Conservation (phyloP, 1,140 invertebrate species). For the Gerris buenoi region DNA sequence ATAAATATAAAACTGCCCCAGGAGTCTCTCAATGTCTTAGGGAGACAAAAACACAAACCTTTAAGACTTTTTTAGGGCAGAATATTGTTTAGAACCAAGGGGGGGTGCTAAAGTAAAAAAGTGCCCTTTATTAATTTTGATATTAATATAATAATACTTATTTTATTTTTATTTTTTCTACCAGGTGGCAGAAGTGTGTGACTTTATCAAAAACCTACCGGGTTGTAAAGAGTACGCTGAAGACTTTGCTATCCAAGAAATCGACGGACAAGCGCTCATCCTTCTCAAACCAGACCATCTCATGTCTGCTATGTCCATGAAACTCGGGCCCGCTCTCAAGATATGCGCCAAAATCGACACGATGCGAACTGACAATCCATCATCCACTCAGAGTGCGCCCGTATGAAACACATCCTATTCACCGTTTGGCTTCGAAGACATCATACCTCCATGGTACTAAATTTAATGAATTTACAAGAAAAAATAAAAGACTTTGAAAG, state of each 20-base stretch:
- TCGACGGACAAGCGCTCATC: conserved; percentile 86
- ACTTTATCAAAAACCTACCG: conserved; percentile 32
- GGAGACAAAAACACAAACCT: no score
- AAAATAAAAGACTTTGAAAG: no score
- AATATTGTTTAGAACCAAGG: not conserved
- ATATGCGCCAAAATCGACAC: conserved; percentile 76
- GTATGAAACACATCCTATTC: no score
- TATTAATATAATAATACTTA: not conserved
- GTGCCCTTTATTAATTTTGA: no score
- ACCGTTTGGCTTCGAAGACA: no score
- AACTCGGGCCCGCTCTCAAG: conserved; percentile 85
- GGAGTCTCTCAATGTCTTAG: no score
- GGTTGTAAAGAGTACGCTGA: conserved; percentile 87
- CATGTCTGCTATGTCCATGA: conserved; percentile 87
- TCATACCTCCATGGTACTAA: no score
- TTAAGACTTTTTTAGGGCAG: not conserved
- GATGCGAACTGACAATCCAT: conserved; percentile 41
- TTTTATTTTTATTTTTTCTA: not conserved
- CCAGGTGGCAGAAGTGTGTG: conserved; percentile 25
- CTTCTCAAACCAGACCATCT: conserved; percentile 89
- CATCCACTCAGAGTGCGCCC: no score
- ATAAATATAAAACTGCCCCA: no score
- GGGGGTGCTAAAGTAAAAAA: no score
- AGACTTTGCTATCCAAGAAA: conserved; percentile 87
- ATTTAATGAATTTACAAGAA: no score